These are phyloP conservation scores for Dromaius novaehollandiae DNA, from an alignment of 2,113 vertebrate species.

Conservation along the genomic window DNA sequence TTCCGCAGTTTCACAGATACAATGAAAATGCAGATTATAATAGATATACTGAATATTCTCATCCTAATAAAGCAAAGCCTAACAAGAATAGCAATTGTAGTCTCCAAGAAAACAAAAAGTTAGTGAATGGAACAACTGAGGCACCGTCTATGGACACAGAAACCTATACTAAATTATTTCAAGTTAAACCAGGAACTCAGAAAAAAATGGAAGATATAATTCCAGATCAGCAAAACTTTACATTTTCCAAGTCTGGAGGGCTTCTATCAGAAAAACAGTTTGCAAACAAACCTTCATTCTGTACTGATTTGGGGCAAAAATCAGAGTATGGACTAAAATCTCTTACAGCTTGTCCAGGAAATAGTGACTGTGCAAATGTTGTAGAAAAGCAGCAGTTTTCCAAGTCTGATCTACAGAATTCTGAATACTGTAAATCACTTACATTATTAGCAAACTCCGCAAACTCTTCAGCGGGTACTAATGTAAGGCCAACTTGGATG, in stretches of 20 bases:
- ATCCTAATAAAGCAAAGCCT: constrained; percentile 72
- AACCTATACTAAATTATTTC: constrained; percentile 75
- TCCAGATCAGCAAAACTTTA: constrained; percentile 74
- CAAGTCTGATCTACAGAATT: constrained; percentile 66
- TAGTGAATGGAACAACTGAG: constrained; percentile 69
- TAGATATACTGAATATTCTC: constrained; percentile 74
- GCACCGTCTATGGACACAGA: constrained; percentile 68
- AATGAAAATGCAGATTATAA: constrained; percentile 68
- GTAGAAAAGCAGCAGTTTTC: constrained; percentile 75
- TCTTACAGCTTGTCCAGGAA: constrained; percentile 66
- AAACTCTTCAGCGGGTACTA: constrained; percentile 60
- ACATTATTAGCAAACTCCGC: constrained; percentile 61
- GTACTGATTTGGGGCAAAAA: constrained; percentile 75
- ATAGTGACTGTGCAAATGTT: constrained; percentile 66
- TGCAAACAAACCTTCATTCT: constrained; percentile 72
- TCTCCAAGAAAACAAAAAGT: constrained; percentile 75
- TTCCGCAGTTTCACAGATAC: constrained; percentile 73
- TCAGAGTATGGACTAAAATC: constrained; percentile 76
- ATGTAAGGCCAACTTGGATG: constrained; percentile 71
- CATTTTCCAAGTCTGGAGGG: constrained; percentile 70
- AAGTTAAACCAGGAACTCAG: constrained; percentile 74
- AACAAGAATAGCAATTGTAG: constrained; percentile 70
- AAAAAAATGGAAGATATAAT: constrained; percentile 77
- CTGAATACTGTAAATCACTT: constrained; percentile 75
- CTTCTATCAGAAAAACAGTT: constrained; percentile 75